A percentile compares a stretch with the other conserved stretches of the same genome.
Conservation (phyloP, 2,113 vertebrate species). For the Patagioenas fasciata region DNA sequence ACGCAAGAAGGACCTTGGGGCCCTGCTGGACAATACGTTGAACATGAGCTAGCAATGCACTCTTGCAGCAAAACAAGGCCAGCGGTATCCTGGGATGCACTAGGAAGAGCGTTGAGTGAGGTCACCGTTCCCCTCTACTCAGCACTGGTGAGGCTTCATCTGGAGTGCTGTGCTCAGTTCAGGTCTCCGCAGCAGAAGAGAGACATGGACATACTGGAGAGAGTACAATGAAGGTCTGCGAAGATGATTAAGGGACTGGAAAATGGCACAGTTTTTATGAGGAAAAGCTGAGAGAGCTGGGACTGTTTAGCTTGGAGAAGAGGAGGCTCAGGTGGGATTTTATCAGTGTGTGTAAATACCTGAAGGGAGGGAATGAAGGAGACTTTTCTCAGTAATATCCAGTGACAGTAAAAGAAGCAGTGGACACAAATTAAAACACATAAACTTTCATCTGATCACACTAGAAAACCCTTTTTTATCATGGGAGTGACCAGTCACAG, state of each 20-base stretch:
- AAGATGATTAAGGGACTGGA: not conserved
- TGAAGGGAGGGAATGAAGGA: not conserved
- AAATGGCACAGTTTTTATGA: not conserved
- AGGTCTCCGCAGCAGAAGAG: not conserved
- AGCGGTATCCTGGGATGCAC: not conserved
- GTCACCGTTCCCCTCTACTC: not conserved
- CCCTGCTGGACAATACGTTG: not conserved
- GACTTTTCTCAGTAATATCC: not conserved
- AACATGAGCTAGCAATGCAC: not conserved
- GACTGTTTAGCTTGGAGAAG: not conserved
- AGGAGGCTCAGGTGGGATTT: not conserved
- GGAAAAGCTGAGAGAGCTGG: not conserved
- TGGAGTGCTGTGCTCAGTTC: not conserved
- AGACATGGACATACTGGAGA: not conserved
- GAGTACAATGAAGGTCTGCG: not conserved
- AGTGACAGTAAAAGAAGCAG: not conserved
- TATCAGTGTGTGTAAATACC: not conserved
- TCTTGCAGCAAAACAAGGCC: not conserved
- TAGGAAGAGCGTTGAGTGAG: accelerated
- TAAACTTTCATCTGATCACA: not conserved
- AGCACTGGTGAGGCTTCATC: not conserved
- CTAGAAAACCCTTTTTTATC: not conserved
- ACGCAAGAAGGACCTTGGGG: not conserved
- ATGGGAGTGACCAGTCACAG: not conserved
- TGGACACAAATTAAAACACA: not conserved